Conservation (phyloP, 2,113 vertebrate species). For the Pungitius pungitius region DNA sequence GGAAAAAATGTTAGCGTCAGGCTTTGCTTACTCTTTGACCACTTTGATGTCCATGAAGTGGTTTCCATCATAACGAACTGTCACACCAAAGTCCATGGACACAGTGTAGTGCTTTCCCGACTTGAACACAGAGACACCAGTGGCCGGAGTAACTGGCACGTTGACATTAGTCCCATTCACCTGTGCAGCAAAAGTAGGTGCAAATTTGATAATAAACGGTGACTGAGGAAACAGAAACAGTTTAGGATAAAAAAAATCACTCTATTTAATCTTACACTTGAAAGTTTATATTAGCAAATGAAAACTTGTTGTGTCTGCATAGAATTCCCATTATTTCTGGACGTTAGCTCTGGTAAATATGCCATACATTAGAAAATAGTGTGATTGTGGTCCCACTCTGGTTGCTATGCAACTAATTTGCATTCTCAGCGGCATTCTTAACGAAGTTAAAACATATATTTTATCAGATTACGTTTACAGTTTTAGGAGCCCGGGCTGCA, state of each 20-base stretch:
- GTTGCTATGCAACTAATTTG: too few relatives aligned
- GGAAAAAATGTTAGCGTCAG: background rate
- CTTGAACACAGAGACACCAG: constrained; percentile 63
- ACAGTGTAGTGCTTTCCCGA: constrained; percentile 71
- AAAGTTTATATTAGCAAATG: too few relatives aligned
- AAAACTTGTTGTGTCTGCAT: background rate
- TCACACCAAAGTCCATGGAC: constrained; percentile 75
- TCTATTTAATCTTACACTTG: background rate
- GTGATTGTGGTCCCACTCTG: background rate
- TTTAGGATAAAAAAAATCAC: background rate
- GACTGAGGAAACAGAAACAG: background rate
- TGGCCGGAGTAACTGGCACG: constrained; percentile 44
- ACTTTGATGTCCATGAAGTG: constrained; percentile 81
- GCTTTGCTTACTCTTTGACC: constrained; percentile 77
- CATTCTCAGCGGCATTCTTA: too few relatives aligned
- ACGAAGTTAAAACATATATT: too few relatives aligned
- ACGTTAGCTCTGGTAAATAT: background rate
- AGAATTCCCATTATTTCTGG: background rate
- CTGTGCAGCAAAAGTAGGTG: constrained; percentile 34
- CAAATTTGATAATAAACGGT: background rate
- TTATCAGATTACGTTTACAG: too few relatives aligned
- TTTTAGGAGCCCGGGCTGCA: background rate
- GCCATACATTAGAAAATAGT: background rate
- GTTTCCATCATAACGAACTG: constrained; percentile 81
- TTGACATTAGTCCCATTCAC: constrained; percentile 71